A percentile compares a stretch with the other conserved stretches of the same genome.
These are phyloP conservation scores for Typhlichthys eigenmanni DNA, from an alignment of 2,797 vertebrate species.

Conservation along the genomic window DNA sequence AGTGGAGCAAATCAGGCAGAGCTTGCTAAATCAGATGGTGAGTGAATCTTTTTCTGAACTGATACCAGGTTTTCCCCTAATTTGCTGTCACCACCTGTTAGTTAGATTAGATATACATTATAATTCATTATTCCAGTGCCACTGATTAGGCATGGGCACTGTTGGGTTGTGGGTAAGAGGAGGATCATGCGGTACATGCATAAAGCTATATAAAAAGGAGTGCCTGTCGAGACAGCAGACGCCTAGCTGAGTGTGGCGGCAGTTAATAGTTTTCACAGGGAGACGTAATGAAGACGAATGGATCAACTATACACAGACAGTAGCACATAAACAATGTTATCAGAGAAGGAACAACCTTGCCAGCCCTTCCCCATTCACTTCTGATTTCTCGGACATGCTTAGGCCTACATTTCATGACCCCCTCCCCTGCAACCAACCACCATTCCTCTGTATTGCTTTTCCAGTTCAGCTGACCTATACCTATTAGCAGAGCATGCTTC, in stretches of 20 bases:
- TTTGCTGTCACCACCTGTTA: too few species aligned
- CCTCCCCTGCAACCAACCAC: slow-evolving; percentile 9
- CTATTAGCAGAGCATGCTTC: slow-evolving; percentile 41
- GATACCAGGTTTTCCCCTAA: too few species aligned
- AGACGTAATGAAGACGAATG: slow-evolving; percentile 71
- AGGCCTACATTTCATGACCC: neutral
- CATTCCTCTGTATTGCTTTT: slow-evolving; percentile 14
- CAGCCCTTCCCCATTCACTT: slow-evolving; percentile 22
- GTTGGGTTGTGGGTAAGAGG: neutral
- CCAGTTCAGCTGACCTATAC: slow-evolving; percentile 25
- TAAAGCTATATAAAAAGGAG: neutral
- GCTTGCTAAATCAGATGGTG: too few species aligned
- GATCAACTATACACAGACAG: slow-evolving; percentile 66
- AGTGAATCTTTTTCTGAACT: too few species aligned
- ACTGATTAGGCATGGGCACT: neutral
- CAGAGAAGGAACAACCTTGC: slow-evolving; percentile 44
- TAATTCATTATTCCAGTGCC: neutral
- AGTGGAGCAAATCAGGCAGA: too few species aligned
- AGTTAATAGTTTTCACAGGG: slow-evolving; percentile 65
- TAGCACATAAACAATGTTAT: slow-evolving; percentile 61
- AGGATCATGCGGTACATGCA: slow-evolving; percentile 17
- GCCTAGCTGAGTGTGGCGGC: slow-evolving; percentile 57
- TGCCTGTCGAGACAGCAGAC: slow-evolving; percentile 53
- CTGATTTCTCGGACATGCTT: slow-evolving; percentile 15
- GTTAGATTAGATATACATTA: too few species aligned